Conservation (phyloP, 2,797 vertebrate genomes). For the Miichthys miiuy region DNA sequence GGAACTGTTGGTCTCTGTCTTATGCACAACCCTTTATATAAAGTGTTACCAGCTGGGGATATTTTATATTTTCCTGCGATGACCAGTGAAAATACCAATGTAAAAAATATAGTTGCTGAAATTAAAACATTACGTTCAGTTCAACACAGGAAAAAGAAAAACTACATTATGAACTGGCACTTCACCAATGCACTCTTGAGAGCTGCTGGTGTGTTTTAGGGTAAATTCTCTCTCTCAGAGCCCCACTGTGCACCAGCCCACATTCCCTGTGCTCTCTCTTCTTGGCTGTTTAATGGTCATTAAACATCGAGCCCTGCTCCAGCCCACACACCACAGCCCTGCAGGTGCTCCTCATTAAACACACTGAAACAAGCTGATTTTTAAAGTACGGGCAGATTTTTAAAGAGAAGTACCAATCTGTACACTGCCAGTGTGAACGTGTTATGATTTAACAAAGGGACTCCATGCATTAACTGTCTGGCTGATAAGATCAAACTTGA, state of each 20-base stretch:
- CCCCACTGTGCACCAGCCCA: conserved; percentile 3
- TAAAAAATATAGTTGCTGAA: neutral
- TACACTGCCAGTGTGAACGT: neutral
- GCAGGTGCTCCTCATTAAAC: conserved; percentile 49
- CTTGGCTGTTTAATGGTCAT: conserved; percentile 36
- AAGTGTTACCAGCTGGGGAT: neutral
- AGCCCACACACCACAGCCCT: conserved; percentile 37
- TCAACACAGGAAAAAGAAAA: neutral
- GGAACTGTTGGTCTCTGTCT: too few species aligned
- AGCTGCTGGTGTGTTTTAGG: conserved; percentile 8
- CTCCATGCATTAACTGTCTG: neutral
- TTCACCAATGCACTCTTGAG: neutral
- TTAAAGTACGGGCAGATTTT: neutral
- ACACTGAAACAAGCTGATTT: conserved; percentile 5
- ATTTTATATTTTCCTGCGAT: neutral
- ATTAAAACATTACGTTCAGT: neutral
- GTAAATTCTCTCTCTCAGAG: conserved; percentile 24
- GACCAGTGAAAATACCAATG: neutral
- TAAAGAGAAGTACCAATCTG: neutral
- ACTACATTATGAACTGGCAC: neutral
- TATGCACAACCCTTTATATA: too few species aligned
- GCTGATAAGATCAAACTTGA: conserved; percentile 8
- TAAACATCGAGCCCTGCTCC: conserved; percentile 23
- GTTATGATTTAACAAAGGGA: neutral
- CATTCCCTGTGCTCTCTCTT: conserved; percentile 16